phyloP scores from a whole-genome alignment of 1,140 invertebrate species.

The Orius insidiosus region DNA sequence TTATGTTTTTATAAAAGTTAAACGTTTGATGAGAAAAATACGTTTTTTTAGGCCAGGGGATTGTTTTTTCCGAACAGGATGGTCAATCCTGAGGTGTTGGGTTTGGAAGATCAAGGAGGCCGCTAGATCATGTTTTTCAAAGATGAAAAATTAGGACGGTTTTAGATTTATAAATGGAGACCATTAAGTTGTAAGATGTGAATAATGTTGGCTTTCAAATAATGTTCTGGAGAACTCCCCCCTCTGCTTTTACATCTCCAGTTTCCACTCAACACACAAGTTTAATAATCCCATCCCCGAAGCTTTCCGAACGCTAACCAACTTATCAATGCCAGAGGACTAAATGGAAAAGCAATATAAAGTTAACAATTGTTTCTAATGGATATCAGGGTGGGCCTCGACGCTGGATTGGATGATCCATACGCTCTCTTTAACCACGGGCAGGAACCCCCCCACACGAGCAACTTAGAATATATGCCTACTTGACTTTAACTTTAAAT shows the following conservation, averaged over 20 bases:
- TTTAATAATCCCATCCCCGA: conserved; percentile 6
- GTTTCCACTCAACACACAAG: conserved; percentile 1
- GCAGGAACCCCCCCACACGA: not conserved
- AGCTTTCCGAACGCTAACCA: not conserved
- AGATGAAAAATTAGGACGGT: no score
- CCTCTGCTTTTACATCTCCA: not conserved
- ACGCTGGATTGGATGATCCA: conserved; percentile 4
- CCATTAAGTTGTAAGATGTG: no score
- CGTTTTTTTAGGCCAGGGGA: no score
- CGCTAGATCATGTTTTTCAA: no score
- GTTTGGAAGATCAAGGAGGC: no score
- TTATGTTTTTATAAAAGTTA: no score
- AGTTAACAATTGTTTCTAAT: conserved; percentile 9
- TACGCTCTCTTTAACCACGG: not conserved
- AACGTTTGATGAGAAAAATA: no score
- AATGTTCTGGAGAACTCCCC: not conserved
- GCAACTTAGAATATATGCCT: not conserved
- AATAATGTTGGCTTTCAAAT: no score
- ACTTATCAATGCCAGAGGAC: not conserved
- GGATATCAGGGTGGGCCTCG: not conserved
- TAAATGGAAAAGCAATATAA: conserved; percentile 3
- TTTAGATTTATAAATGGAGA: no score
- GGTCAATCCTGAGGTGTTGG: no score
- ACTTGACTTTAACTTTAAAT: conserved; percentile 1
- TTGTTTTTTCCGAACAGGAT: no score